Percentiles rank a stretch among this genome's conserved stretches.
These are phyloP conservation scores for Liasis olivaceus DNA, from an alignment of 2,797 vertebrate genomes.

Conservation along the genomic window DNA sequence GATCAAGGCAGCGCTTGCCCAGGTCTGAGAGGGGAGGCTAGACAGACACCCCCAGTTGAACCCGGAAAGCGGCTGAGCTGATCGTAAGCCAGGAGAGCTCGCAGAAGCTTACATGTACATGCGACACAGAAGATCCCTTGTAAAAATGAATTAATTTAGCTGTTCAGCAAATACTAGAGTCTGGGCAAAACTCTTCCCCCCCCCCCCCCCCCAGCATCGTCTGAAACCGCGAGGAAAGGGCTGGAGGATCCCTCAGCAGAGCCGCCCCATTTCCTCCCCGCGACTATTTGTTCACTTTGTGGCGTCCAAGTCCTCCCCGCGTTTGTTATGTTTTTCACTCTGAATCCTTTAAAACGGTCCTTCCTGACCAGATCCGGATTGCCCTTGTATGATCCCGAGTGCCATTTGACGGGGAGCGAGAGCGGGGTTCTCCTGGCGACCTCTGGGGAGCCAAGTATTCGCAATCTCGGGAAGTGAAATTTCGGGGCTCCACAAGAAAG, in stretches of 20 bases:
- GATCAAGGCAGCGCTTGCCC: not conserved
- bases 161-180: not conserved
- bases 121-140: too few relatives aligned
- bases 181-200: not conserved
- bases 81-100: not conserved
- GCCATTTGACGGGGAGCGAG: slow-evolving; percentile 9
- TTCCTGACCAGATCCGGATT: not conserved
- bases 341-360: not conserved
- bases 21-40: not conserved
- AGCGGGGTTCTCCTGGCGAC: slow-evolving; percentile 3
- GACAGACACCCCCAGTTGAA: not conserved
- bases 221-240: not conserved
- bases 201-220: not conserved
- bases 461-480: slow-evolving; percentile 8
- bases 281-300: not conserved
- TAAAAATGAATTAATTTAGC: too few relatives aligned
- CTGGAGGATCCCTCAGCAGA: too few relatives aligned
- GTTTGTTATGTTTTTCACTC: not conserved
- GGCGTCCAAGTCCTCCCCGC: too few relatives aligned
- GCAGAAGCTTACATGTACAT: too few relatives aligned
- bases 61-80: not conserved
- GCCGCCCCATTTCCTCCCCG: not conserved
- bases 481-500: not conserved
- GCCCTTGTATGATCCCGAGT: fast-evolving
- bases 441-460: slow-evolving; percentile 24